phyloP scores from a whole-genome alignment of 1,140 invertebrate species.

The Physella acuta region DNA sequence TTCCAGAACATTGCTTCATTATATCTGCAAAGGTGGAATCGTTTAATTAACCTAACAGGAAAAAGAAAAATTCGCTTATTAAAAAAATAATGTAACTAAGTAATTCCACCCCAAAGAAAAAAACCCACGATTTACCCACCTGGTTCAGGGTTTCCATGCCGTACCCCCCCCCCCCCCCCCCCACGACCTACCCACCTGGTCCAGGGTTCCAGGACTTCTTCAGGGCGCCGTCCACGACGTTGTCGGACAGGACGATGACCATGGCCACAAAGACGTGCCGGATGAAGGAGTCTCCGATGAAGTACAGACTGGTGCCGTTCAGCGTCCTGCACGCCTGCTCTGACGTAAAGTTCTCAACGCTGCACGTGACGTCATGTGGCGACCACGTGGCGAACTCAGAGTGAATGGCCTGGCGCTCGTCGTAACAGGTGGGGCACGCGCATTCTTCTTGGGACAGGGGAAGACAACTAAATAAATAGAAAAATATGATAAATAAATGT shows the following conservation, averaged over 20 bases:
- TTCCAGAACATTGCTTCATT: too few relatives aligned
- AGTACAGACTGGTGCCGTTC: constrained; percentile 12
- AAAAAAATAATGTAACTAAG: too few relatives aligned
- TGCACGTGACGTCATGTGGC: constrained; percentile 11
- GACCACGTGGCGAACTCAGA: constrained; percentile 28
- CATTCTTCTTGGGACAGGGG: constrained; percentile 2
- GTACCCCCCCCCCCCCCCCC: too few relatives aligned
- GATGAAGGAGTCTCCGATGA: constrained; percentile 33
- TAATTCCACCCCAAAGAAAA: too few relatives aligned
- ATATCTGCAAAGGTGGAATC: too few relatives aligned
- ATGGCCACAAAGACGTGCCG: constrained; percentile 29
- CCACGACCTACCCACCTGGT: too few relatives aligned
- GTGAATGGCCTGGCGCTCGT: constrained; percentile 25
- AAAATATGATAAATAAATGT: too few relatives aligned
- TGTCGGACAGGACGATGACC: constrained; percentile 25
- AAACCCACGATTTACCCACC: too few relatives aligned
- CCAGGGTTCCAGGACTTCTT: too few relatives aligned
- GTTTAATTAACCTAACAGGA: too few relatives aligned
- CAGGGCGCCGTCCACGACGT: constrained; percentile 24
- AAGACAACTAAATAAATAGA: constrained; percentile 19
- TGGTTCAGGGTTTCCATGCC: too few relatives aligned
- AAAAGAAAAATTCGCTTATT: too few relatives aligned
- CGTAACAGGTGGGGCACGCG: constrained; percentile 25
- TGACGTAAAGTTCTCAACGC: background rate
- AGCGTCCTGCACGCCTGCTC: constrained; percentile 19